These are phyloP conservation scores for Nestor notabilis DNA, from an alignment of 2,113 vertebrate species.

Conservation along the genomic window DNA sequence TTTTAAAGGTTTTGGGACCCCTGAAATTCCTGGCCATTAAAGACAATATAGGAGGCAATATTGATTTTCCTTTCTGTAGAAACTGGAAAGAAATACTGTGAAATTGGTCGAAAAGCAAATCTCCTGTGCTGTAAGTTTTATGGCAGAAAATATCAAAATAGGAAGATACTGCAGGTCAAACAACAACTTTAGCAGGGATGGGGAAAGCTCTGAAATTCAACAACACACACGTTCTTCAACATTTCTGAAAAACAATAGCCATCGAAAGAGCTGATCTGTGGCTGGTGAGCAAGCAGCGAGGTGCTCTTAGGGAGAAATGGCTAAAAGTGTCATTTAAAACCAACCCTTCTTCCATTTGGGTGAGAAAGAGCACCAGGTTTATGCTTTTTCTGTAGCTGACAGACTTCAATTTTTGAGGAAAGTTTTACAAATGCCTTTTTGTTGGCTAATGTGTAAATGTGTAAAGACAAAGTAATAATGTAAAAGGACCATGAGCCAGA, in stretches of 20 bases:
- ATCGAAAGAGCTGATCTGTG: not conserved
- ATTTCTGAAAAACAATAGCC: not conserved
- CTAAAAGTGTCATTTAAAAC: not conserved
- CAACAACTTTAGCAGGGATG: not conserved
- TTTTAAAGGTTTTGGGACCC: not conserved
- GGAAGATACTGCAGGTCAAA: not conserved
- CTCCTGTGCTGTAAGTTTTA: not conserved
- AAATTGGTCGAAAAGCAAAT: not conserved
- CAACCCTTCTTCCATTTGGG: not conserved
- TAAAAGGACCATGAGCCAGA: not conserved
- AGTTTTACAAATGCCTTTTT: slow-evolving; percentile 8
- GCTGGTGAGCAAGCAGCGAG: not conserved
- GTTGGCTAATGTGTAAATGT: not conserved
- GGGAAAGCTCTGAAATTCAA: not conserved
- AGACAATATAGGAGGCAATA: not conserved
- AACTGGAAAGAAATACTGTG: not conserved
- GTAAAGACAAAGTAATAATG: not conserved
- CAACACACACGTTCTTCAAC: not conserved
- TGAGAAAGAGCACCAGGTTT: not conserved
- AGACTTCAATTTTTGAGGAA: slow-evolving; percentile 4
- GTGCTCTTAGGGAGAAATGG: not conserved
- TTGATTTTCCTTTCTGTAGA: not conserved
- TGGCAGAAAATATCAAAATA: not conserved
- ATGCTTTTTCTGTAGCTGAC: not conserved
- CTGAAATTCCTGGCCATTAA: not conserved